Evolutionary conservation across 2,888 invertebrate genomes (phyloP).

Genomic region (Tholera decimalis): DNA sequence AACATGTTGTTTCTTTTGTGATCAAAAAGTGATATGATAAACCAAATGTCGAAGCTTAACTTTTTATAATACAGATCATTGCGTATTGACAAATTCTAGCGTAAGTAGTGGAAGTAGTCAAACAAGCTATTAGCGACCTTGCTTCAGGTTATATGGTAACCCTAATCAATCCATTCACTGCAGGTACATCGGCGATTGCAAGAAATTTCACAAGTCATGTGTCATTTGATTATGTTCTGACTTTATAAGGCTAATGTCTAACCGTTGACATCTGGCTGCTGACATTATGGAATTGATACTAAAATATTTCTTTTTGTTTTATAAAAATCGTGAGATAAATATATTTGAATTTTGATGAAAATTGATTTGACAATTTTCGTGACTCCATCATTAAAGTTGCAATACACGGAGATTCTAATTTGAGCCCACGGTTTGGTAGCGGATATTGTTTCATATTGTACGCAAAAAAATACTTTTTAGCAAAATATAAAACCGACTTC

Average conservation of each 20-base stretch:
- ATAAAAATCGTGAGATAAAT: no score
- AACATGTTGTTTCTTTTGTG: conserved; percentile 73
- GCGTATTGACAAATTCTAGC: conserved; percentile 59
- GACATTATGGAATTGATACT: not conserved
- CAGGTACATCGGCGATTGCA: conserved; percentile 51
- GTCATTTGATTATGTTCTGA: conserved; percentile 42
- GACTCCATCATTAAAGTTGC: no score
- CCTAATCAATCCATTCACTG: conserved; percentile 55
- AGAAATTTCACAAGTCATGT: conserved; percentile 53
- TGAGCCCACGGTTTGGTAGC: no score
- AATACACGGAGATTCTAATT: no score
- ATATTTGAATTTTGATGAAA: no score
- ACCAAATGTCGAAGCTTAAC: conserved; percentile 61
- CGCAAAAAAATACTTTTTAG: no score
- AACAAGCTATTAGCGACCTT: conserved; percentile 57
- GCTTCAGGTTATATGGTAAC: conserved; percentile 50
- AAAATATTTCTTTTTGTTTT: not conserved
- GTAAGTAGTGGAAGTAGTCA: conserved; percentile 72
- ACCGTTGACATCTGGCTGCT: not conserved
- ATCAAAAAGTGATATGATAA: conserved; percentile 71
- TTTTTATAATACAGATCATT: conserved; percentile 72
- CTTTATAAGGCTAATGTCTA: not conserved
- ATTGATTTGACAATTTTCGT: no score
- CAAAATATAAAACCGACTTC: no score
- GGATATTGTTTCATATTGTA: no score